A percentile compares a stretch with the other conserved stretches of the same genome.
These are phyloP conservation scores for Macropis europaea DNA, from an alignment of 2,888 invertebrate species.

Conservation along the genomic window DNA sequence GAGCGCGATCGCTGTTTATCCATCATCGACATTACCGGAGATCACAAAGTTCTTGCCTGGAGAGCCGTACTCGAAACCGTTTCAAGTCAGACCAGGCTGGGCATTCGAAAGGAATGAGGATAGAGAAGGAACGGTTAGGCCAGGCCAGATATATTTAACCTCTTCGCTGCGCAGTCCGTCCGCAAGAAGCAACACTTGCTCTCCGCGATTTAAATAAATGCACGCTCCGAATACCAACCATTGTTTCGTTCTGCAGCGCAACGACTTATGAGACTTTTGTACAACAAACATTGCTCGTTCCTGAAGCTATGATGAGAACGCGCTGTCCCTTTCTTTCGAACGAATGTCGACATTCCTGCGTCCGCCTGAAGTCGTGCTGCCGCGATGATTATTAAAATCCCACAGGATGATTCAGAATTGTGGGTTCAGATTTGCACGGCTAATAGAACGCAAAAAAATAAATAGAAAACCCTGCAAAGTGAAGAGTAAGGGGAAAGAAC, in stretches of 20 bases:
- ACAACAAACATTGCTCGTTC: not conserved
- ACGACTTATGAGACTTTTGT: slow-evolving; percentile 33
- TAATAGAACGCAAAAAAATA: no score
- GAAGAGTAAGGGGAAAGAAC: no score
- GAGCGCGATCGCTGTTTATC: slow-evolving; percentile 13
- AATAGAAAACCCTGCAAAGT: no score
- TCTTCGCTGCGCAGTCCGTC: slow-evolving; percentile 61
- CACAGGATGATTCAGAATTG: no score
- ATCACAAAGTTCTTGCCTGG: slow-evolving; percentile 18
- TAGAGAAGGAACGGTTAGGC: slow-evolving; percentile 62
- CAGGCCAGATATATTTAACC: slow-evolving; percentile 70
- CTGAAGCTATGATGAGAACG: not conserved
- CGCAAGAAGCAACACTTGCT: slow-evolving; percentile 68
- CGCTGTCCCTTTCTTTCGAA: not conserved
- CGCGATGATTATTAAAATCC: no score
- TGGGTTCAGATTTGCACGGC: no score
- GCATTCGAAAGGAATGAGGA: slow-evolving; percentile 63
- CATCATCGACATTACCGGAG: slow-evolving; percentile 25
- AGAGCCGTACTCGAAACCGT: slow-evolving; percentile 32
- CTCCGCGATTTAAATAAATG: slow-evolving; percentile 75
- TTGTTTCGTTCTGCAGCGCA: slow-evolving; percentile 60
- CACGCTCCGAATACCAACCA: slow-evolving; percentile 69
- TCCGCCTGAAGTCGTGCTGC: not conserved
- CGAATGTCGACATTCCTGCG: slow-evolving; percentile 1
- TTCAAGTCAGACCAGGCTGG: slow-evolving; percentile 37